Percentiles rank a stretch among this genome's conserved stretches.
phyloP scores from a whole-genome alignment of 1,140 invertebrate species.

The Coelopa frigida region DNA sequence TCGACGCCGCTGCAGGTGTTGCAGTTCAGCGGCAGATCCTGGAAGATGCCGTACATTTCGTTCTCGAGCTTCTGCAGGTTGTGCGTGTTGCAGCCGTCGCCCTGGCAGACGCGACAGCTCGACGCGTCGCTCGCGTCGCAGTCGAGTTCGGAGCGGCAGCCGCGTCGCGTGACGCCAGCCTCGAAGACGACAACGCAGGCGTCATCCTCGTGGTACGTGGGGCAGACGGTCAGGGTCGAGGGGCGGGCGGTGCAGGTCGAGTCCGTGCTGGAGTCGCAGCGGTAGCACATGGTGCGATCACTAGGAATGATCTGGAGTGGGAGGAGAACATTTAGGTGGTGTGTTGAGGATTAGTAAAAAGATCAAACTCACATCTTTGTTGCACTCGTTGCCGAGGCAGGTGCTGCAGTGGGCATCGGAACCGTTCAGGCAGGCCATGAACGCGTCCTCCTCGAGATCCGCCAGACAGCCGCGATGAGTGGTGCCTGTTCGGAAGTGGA shows the following conservation, averaged over 20 bases:
- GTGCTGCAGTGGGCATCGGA: slow-evolving; percentile 17
- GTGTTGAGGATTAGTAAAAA: too few relatives aligned
- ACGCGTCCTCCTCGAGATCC: slow-evolving; percentile 19
- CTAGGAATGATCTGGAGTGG: slow-evolving; percentile 16
- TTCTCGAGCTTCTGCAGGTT: slow-evolving; percentile 19
- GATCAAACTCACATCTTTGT: slow-evolving; percentile 17
- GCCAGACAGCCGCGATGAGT: slow-evolving; percentile 29
- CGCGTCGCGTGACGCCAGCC: slow-evolving; percentile 19
- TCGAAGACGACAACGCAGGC: slow-evolving; percentile 20
- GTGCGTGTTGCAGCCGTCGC: slow-evolving; percentile 25
- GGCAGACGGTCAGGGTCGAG: slow-evolving; percentile 17
- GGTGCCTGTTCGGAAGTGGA: slow-evolving; percentile 8
- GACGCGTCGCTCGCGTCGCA: slow-evolving; percentile 21
- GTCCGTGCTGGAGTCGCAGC: slow-evolving; percentile 23
- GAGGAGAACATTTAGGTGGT: neutral
- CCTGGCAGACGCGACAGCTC: slow-evolving; percentile 24
- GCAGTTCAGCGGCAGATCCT: slow-evolving; percentile 15
- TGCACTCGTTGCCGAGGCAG: slow-evolving; percentile 26
- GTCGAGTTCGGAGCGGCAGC: slow-evolving; percentile 24
- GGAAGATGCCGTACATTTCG: slow-evolving; percentile 12
- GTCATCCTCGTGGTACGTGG: slow-evolving; percentile 23
- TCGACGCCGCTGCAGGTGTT: slow-evolving; percentile 8
- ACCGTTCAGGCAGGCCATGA: slow-evolving; percentile 26
- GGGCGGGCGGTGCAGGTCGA: slow-evolving; percentile 20
- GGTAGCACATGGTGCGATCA: slow-evolving; percentile 24